Conservation (phyloP, 2,797 vertebrate species). For the Nannoperca obscura region DNA sequence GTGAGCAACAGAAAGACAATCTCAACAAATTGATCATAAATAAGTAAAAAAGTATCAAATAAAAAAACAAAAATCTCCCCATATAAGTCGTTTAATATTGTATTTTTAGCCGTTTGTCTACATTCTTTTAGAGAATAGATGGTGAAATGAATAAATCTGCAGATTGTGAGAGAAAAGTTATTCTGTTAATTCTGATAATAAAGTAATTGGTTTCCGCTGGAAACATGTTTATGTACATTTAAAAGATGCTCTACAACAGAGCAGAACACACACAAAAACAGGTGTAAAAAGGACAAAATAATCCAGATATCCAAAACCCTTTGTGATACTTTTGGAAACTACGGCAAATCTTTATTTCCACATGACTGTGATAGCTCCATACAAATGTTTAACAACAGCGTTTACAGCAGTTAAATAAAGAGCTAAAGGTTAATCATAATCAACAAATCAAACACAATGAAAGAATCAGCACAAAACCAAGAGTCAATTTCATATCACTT, state of each 20-base stretch:
- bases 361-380: neutral
- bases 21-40: too few relatives aligned
- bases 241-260: neutral
- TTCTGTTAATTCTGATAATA: neutral
- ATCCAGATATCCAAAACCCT: too few relatives aligned
- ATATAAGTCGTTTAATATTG: too few relatives aligned
- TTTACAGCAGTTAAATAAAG: slow-evolving; percentile 2
- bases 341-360: slow-evolving; percentile 18
- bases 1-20: too few relatives aligned
- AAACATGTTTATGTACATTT: neutral
- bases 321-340: neutral
- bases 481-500: neutral
- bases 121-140: too few relatives aligned
- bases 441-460: neutral
- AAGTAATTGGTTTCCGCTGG: neutral
- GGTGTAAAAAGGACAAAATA: neutral
- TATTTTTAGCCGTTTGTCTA: too few relatives aligned
- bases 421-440: neutral
- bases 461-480: neutral
- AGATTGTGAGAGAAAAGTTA: neutral
- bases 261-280: neutral
- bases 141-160: too few relatives aligned
- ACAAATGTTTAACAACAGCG: neutral
- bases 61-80: too few relatives aligned
- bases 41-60: too few relatives aligned